Percentiles rank a stretch among this genome's conserved stretches.
Conservation (phyloP, 2,113 vertebrate genomes). For the Cariama cristata region DNA sequence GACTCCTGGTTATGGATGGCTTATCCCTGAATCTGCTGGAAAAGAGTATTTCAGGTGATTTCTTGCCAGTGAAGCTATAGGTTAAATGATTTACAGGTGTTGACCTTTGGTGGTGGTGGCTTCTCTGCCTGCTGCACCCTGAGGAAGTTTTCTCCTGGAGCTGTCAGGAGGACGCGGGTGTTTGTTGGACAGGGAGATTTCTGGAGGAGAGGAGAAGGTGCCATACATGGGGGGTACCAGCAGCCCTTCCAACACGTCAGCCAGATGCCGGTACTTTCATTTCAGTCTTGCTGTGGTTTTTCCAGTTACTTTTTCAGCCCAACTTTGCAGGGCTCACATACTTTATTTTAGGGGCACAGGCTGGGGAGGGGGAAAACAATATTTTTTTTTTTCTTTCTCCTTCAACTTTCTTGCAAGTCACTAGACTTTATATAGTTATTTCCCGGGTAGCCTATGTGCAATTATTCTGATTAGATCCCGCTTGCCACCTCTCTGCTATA, state of each 20-base stretch:
- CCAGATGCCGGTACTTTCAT: background rate
- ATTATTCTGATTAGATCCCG: slow-evolving; percentile 62
- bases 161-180: fast-evolving
- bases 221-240: fast-evolving
- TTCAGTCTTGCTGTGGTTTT: background rate
- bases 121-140: background rate
- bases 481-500: background rate
- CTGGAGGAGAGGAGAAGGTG: background rate
- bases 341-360: background rate
- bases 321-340: background rate
- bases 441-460: slow-evolving; percentile 39
- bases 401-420: slow-evolving; percentile 52
- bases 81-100: background rate
- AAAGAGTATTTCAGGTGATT: background rate
- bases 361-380: background rate
- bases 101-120: background rate
- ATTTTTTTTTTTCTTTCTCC: background rate
- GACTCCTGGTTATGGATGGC: background rate
- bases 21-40: background rate
- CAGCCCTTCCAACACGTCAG: background rate
- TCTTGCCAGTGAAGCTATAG: background rate
- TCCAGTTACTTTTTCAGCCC: background rate
- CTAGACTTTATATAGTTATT: slow-evolving; percentile 41
- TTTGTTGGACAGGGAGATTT: background rate
- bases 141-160: background rate